These are phyloP conservation scores for Hylia prasina DNA, from an alignment of 2,113 vertebrate species.

Conservation along the genomic window DNA sequence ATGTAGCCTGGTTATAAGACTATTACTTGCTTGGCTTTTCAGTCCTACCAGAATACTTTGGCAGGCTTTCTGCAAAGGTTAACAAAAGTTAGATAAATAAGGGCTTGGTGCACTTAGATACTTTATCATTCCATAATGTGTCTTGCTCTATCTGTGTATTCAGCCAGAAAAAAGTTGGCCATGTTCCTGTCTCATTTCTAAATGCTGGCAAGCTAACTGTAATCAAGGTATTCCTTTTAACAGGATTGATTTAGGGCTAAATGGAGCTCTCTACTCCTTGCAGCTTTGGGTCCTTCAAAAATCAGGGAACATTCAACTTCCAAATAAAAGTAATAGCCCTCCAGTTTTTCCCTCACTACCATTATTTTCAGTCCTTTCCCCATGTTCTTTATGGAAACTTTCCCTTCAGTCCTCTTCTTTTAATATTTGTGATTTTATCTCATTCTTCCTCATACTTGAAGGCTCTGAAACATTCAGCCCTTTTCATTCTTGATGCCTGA, in stretches of 20 bases:
- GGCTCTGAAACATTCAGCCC: neutral
- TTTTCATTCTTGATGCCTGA: neutral
- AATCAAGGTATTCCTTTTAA: slow-evolving; percentile 45
- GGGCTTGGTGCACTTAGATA: slow-evolving; percentile 2
- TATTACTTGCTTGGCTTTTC: slow-evolving; percentile 3
- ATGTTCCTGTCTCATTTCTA: slow-evolving; percentile 31
- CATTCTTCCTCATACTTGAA: neutral
- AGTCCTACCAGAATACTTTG: neutral
- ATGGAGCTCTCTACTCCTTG: neutral
- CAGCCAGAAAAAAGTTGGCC: slow-evolving; percentile 38
- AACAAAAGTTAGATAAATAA: slow-evolving; percentile 52
- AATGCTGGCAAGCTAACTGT: slow-evolving; percentile 12
- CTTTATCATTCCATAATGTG: slow-evolving; percentile 34
- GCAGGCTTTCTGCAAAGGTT: slow-evolving; percentile 44
- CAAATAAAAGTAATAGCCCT: neutral
- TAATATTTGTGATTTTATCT: neutral
- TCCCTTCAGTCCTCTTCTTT: neutral
- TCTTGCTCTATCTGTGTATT: neutral
- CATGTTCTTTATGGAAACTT: neutral
- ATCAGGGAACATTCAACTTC: neutral
- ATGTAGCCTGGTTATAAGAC: neutral
- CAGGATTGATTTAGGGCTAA: neutral
- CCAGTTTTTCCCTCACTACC: neutral
- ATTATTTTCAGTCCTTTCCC: neutral
- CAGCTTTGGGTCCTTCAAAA: neutral